Evolutionary conservation across 2,797 vertebrate genomes (phyloP), one percentile per base, ranked within the genome.

Genomic region (Threskiornis aethiopicus): DNA sequence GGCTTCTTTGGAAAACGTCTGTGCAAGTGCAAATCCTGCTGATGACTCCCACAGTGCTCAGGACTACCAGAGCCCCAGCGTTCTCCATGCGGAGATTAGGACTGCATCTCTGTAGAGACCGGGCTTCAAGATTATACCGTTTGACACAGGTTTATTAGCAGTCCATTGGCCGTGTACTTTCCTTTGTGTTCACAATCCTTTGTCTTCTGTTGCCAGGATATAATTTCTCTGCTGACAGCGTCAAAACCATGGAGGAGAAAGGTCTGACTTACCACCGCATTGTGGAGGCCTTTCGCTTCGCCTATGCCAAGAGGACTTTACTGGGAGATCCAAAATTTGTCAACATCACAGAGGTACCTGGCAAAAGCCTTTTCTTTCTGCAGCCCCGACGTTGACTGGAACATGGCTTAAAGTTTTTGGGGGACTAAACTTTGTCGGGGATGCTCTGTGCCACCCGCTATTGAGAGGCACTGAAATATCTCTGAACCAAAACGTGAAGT

Each of bases 221-320:
- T 96, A 98, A 98, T 92, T 98, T 99, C 84, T 98, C 98, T 33
- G 49, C 93, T 37, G 98, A 98, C 10, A 99, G 99, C 8, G 31
- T 99, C 84, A 96, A 92, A 28, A 99, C 93, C 1, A 28, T 82
- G 0, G 98, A 99, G 81, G 94, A 97, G 55, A 98, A 98, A 96
- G 98, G 98, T 57, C 97, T 99, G 51, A 99, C 99, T 3, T 99
- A 99, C 97, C 99, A 99, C 89, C 99, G 99, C 75, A 99, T 99
- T 1, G 88, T 99, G 71, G 99, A 99, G 96, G 99, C 99, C 11
- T 99, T 99, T 96, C 99, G 99, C 21, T 99, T 99, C 20, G 99
- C 99, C 46, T 99, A 99, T 0, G 99, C 99, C 79, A 99, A 99
- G 98, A 99, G 99, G 97, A 99, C 98, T 29, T 67, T 98, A 59